These are phyloP conservation scores for Phocides pigmalion DNA, from an alignment of 1,140 invertebrate species.

Conservation along the genomic window DNA sequence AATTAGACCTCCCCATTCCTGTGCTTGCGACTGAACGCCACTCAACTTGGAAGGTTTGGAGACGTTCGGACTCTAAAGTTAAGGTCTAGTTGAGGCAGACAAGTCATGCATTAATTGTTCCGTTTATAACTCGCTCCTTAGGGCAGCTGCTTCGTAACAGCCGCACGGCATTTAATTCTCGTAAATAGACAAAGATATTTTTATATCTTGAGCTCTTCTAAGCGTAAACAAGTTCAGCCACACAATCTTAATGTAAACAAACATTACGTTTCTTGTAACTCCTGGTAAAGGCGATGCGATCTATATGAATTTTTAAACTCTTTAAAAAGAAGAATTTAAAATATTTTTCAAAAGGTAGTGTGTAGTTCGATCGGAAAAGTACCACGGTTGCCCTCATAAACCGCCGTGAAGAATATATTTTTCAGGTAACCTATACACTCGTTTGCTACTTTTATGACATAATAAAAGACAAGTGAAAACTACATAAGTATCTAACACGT, in stretches of 20 bases:
- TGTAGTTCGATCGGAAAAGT: no score
- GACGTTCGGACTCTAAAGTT: constrained; percentile 38
- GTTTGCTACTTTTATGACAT: no score
- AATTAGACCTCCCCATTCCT: constrained; percentile 44
- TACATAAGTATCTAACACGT: background rate
- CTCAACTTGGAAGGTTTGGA: constrained; percentile 9
- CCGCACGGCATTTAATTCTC: constrained; percentile 74
- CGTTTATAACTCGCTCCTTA: constrained; percentile 70
- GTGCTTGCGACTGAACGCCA: constrained; percentile 6
- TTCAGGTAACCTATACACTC: no score
- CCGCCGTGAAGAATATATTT: no score
- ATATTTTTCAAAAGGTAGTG: no score
- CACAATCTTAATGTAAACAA: constrained; percentile 77
- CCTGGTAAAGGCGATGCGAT: constrained; percentile 7
- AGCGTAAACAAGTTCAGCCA: constrained; percentile 68
- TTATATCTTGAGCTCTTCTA: constrained; percentile 74
- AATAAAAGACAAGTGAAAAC: no score
- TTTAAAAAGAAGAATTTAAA: background rate
- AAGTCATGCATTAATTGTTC: constrained; percentile 68
- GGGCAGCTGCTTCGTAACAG: constrained; percentile 78
- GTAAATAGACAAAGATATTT: constrained; percentile 82
- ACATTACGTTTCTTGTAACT: constrained; percentile 52
- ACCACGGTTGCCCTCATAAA: no score
- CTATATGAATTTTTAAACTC: constrained; percentile 1
- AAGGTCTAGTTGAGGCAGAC: constrained; percentile 59